A percentile compares a stretch with the other conserved stretches of the same genome.
phyloP scores from a whole-genome alignment of 2,888 invertebrate species.

The Leptopilina drosophilae region DNA sequence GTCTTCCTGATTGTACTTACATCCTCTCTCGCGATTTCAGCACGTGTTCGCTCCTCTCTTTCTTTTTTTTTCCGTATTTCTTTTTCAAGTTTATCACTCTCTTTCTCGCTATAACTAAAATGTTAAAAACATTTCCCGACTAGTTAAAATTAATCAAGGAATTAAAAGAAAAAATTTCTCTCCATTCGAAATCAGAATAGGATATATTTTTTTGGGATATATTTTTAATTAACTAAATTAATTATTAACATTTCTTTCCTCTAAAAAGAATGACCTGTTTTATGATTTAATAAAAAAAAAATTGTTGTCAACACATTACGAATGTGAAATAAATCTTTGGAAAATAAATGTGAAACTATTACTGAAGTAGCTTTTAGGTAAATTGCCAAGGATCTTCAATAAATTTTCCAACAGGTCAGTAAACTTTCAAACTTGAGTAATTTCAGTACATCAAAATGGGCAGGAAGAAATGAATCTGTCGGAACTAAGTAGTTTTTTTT shows the following conservation, averaged over 20 bases:
- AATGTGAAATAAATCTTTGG: conserved; percentile 1
- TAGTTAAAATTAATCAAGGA: background rate
- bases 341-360: conserved; percentile 4
- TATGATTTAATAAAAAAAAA: too few species aligned
- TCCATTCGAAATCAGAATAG: too few species aligned
- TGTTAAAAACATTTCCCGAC: background rate
- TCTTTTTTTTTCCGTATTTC: conserved; percentile 11
- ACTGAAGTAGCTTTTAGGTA: conserved; percentile 56
- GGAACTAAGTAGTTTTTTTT: background rate
- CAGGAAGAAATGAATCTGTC: background rate
- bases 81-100: conserved; percentile 18
- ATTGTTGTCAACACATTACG: background rate
- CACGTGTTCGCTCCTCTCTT: background rate
- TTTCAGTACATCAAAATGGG: conserved; percentile 25
- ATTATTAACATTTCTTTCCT: too few species aligned
- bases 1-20: conserved; percentile 39
- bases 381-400: conserved; percentile 49
- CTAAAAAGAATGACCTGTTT: too few species aligned
- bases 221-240: background rate
- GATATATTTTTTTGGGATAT: too few species aligned
- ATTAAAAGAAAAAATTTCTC: background rate
- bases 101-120: conserved; percentile 2
- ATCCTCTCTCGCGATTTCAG: conserved; percentile 28
- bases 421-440: conserved; percentile 47
- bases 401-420: conserved; percentile 51